Percentiles rank a stretch among this genome's conserved stretches.
phyloP scores from a whole-genome alignment of 2,888 invertebrate genomes.

The Doris montereyensis region DNA sequence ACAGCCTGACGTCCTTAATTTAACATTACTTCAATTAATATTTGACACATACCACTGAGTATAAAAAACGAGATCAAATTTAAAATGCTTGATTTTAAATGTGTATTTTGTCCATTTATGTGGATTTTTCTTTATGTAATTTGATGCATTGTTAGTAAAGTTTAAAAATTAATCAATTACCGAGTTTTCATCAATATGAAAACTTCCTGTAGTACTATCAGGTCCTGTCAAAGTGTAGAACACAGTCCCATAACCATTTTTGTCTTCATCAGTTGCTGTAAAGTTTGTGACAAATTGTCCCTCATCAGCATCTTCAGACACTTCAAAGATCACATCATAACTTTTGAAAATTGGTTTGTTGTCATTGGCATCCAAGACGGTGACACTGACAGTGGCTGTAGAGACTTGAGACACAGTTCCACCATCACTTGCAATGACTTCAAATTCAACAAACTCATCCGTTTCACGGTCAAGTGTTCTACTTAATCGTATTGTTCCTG shows the following conservation, averaged over 20 bases:
- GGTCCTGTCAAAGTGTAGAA: slow-evolving; percentile 81
- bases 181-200: slow-evolving; percentile 78
- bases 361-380: slow-evolving; percentile 84
- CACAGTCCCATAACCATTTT: slow-evolving; percentile 78
- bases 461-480: slow-evolving; percentile 78
- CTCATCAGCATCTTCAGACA: slow-evolving; percentile 55
- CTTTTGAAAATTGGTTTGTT: slow-evolving; percentile 80
- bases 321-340: slow-evolving; percentile 31
- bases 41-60: no score
- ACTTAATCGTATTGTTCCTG: slow-evolving; percentile 62
- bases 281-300: slow-evolving; percentile 77
- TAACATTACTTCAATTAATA: no score
- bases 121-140: no score
- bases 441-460: slow-evolving; percentile 50
- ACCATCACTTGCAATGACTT: slow-evolving; percentile 60
- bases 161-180: slow-evolving; percentile 54
- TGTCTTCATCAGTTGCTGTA: slow-evolving; percentile 80
- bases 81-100: no score
- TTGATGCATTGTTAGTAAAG: background rate
- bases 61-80: no score
- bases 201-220: slow-evolving; percentile 80
- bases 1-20: no score
- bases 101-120: no score
- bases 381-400: slow-evolving; percentile 79
- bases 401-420: slow-evolving; percentile 54